Evolutionary conservation across 2,888 invertebrate genomes (phyloP).

Genomic region (Andrena flavipes): DNA sequence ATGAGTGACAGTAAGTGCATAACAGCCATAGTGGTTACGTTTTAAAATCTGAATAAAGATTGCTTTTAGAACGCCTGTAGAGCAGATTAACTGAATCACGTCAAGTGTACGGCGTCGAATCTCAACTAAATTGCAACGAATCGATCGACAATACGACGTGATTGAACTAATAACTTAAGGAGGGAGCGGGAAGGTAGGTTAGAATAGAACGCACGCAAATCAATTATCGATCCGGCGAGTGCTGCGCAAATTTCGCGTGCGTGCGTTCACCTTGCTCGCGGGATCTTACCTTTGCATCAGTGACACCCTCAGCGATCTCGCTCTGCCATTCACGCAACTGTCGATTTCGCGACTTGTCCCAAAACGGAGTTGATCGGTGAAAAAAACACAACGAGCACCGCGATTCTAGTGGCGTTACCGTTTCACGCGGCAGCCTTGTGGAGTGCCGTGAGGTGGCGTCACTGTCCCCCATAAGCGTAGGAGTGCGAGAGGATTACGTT

Average conservation of each 20-base stretch:
- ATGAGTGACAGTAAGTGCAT: constrained; percentile 48
- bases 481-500: background rate
- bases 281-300: constrained; percentile 54
- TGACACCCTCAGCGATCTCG: constrained; percentile 28
- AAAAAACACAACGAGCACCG: constrained; percentile 47
- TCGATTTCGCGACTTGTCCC: constrained; percentile 6
- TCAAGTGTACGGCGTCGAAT: constrained; percentile 5
- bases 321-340: constrained; percentile 45
- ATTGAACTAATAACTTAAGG: constrained; percentile 49
- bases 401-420: constrained; percentile 58
- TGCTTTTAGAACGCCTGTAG: background rate
- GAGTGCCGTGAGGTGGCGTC: constrained; percentile 22
- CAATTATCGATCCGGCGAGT: constrained; percentile 76
- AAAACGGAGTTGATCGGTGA: constrained; percentile 33
- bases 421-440: constrained; percentile 52
- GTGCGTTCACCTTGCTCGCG: background rate
- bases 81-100: background rate
- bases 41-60: constrained; percentile 45
- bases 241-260: constrained; percentile 68
- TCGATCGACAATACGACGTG: constrained; percentile 38
- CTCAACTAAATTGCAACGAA: constrained; percentile 30
- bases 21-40: constrained; percentile 41
- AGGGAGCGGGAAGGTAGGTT: constrained; percentile 62
- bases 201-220: constrained; percentile 68
- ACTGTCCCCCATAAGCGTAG: constrained; percentile 29